Conservation (phyloP, 2,888 invertebrate genomes). For the Barypeithes pellucidus region DNA sequence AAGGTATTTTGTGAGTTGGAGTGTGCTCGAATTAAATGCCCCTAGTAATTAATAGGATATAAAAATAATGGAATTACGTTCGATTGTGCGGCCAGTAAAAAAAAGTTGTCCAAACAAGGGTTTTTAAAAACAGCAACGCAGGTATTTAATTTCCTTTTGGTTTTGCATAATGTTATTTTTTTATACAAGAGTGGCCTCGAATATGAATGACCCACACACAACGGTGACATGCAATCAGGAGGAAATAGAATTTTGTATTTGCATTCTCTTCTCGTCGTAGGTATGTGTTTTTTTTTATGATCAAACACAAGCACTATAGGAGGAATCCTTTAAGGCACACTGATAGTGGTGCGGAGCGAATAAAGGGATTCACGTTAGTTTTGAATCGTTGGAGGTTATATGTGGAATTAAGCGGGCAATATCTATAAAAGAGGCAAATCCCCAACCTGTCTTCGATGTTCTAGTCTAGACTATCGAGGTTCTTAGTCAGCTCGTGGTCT, state of each 20-base stretch:
- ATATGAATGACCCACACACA: background rate
- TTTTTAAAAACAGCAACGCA: background rate
- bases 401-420: too few relatives aligned
- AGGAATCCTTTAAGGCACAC: too few relatives aligned
- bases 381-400: too few relatives aligned
- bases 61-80: conserved; percentile 43
- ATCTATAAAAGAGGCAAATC: too few relatives aligned
- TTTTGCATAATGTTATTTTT: background rate
- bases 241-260: background rate
- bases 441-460: too few relatives aligned
- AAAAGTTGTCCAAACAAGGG: background rate
- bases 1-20: conserved; percentile 36
- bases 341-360: too few relatives aligned
- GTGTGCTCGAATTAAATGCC: conserved; percentile 36
- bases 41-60: conserved; percentile 39
- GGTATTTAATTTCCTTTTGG: background rate
- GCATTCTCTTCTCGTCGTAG: too few relatives aligned
- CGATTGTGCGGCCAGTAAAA: conserved; percentile 8
- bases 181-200: background rate
- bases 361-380: too few relatives aligned
- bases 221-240: background rate
- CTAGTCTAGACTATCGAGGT: too few relatives aligned
- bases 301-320: too few relatives aligned
- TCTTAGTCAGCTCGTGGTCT: too few relatives aligned
- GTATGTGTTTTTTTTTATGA: too few relatives aligned